Conservation (phyloP, 2,797 vertebrate genomes). For the Gallinago solitaria region DNA sequence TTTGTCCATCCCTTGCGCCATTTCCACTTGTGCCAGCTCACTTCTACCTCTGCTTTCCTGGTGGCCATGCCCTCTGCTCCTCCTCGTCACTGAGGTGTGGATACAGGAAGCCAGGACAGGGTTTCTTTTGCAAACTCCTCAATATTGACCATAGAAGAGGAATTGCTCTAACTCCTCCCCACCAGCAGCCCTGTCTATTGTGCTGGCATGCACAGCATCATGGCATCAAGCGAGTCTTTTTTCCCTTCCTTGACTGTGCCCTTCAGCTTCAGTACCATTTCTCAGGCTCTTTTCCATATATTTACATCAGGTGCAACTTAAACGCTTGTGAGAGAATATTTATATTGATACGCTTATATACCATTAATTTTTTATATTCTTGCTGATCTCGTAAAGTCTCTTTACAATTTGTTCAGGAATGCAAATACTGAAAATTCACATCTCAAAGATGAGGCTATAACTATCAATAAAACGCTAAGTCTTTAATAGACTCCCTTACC, state of each 20-base stretch:
- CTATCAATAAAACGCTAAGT: neutral
- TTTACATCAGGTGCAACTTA: neutral
- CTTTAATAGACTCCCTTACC: neutral
- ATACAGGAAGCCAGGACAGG: neutral
- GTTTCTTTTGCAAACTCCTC: neutral
- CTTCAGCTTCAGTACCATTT: neutral
- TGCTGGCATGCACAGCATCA: accelerated
- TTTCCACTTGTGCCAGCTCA: neutral
- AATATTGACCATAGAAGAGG: neutral
- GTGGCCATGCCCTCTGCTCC: neutral
- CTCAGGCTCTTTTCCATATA: neutral
- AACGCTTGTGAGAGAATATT: neutral
- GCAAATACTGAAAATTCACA: neutral
- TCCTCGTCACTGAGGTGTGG: neutral
- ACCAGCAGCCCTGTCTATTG: neutral
- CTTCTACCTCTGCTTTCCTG: neutral
- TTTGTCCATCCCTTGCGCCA: neutral
- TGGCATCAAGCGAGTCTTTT: neutral
- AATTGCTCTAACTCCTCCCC: neutral
- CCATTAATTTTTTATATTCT: neutral
- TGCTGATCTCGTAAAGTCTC: neutral
- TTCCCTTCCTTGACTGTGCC: neutral
- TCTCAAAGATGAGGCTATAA: neutral
- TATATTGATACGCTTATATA: neutral
- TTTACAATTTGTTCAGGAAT: neutral